A percentile compares a stretch with the other conserved stretches of the same genome.
Conservation (phyloP, 2,113 vertebrate species). For the Pimephales promelas region DNA sequence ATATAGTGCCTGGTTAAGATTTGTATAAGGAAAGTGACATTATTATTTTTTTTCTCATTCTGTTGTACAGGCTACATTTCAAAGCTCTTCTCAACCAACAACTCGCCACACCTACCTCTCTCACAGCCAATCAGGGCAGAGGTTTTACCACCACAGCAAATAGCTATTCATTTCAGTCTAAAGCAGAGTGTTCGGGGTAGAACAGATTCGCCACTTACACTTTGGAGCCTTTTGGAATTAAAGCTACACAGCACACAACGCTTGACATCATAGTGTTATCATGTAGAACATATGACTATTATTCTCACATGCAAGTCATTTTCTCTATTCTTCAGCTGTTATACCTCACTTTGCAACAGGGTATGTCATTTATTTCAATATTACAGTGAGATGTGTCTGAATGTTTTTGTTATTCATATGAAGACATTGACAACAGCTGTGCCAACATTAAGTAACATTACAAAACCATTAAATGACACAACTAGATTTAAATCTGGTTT, state of each 20-base stretch:
- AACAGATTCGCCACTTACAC: not conserved
- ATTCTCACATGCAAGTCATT: slow-evolving; percentile 17
- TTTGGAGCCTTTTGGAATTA: not conserved
- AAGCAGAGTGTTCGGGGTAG: not conserved
- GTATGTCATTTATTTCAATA: slow-evolving; percentile 3
- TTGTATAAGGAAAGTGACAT: not conserved
- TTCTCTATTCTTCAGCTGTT: slow-evolving; percentile 2
- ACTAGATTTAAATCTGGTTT: slow-evolving; percentile 3
- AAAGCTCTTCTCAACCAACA: slow-evolving; percentile 72
- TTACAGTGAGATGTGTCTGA: slow-evolving; percentile 31
- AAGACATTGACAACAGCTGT: slow-evolving; percentile 16
- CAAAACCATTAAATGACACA: not conserved
- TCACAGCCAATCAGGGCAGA: slow-evolving; percentile 75
- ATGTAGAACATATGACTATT: slow-evolving; percentile 31
- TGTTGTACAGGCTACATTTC: slow-evolving; percentile 74
- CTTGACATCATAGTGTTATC: slow-evolving; percentile 27
- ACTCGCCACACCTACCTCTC: slow-evolving; percentile 79
- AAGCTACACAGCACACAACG: slow-evolving; percentile 24
- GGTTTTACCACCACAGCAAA: slow-evolving; percentile 79
- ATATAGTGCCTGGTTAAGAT: not conserved
- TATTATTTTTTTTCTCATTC: slow-evolving; percentile 12
- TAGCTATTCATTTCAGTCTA: slow-evolving; percentile 33
- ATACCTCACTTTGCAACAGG: slow-evolving; percentile 19
- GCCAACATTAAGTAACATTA: slow-evolving; percentile 21
- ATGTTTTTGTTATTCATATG: slow-evolving; percentile 1